Evolutionary conservation across 1,140 invertebrate species (phyloP).

Genomic region (Colletes latitarsis): DNA sequence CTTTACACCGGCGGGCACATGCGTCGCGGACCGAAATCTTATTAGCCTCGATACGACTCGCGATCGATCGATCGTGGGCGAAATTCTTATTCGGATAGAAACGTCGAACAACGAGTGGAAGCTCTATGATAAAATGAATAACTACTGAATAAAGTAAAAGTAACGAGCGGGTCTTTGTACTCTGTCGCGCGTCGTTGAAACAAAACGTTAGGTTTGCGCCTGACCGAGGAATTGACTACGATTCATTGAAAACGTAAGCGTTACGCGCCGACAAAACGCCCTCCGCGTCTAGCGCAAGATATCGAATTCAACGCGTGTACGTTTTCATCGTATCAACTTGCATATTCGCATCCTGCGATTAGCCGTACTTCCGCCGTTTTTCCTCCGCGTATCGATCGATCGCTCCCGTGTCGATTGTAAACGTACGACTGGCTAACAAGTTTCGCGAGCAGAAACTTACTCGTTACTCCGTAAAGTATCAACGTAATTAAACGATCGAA

Average conservation of each 20-base stretch:
- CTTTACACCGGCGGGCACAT: not conserved
- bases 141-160: too few relatives aligned
- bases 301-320: slow-evolving; percentile 14
- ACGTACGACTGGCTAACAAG: not conserved
- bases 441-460: too few relatives aligned
- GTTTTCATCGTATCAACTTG: not conserved
- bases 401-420: not conserved
- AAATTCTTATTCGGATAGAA: too few relatives aligned
- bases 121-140: too few relatives aligned
- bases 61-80: slow-evolving; percentile 11
- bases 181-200: too few relatives aligned
- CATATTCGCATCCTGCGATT: slow-evolving; percentile 12
- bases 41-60: slow-evolving; percentile 5
- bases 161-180: too few relatives aligned
- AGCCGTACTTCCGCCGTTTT: too few relatives aligned
- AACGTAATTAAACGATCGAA: not conserved
- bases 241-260: not conserved
- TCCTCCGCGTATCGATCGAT: slow-evolving; percentile 6
- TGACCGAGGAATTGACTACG: too few relatives aligned
- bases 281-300: not conserved
- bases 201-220: too few relatives aligned
- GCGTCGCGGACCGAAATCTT: not conserved
- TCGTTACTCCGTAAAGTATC: too few relatives aligned
- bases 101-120: too few relatives aligned
- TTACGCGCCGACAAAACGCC: not conserved